Evolutionary conservation across 2,888 invertebrate species (phyloP).

Genomic region (Pasiphila rectangulata): DNA sequence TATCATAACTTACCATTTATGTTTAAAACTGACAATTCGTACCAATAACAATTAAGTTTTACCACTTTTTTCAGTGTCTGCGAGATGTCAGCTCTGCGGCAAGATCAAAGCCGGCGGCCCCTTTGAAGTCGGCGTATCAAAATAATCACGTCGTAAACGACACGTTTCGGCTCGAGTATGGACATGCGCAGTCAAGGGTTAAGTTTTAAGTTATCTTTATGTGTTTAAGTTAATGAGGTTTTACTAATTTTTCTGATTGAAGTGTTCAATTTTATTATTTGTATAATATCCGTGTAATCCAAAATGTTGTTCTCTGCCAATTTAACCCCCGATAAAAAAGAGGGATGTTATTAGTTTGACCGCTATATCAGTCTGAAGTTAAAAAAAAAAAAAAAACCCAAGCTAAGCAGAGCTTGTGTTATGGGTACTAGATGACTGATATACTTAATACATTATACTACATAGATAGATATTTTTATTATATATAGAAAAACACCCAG

Average conservation of each 20-base stretch:
- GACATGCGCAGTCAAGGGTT: conserved; percentile 27
- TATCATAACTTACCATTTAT: conserved; percentile 24
- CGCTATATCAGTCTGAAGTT: no score
- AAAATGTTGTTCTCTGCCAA: no score
- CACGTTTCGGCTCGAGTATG: conserved; percentile 46
- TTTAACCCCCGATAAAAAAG: no score
- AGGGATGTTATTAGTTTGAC: no score
- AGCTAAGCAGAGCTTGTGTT: no score
- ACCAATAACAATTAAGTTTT: conserved; percentile 41
- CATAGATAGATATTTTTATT: no score
- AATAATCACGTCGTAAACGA: conserved; percentile 54
- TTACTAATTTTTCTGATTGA: conserved; percentile 4
- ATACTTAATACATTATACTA: no score
- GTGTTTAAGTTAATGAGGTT: conserved; percentile 2
- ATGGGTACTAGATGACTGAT: no score
- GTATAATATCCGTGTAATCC: conserved; percentile 1
- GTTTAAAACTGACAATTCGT: conserved; percentile 34
- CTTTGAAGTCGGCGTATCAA: conserved; percentile 57
- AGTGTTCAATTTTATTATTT: conserved; percentile 11
- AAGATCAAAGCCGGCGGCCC: conserved; percentile 60
- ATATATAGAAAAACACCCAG: no score
- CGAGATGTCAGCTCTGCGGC: conserved; percentile 53
- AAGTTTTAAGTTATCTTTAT: conserved; percentile 20
- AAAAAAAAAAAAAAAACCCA: no score
- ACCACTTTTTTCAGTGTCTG: conserved; percentile 44